These are phyloP conservation scores for Phymanthus crucifer DNA, from an alignment of 92 coral and sea anemone genomes.

Conservation along the genomic window DNA sequence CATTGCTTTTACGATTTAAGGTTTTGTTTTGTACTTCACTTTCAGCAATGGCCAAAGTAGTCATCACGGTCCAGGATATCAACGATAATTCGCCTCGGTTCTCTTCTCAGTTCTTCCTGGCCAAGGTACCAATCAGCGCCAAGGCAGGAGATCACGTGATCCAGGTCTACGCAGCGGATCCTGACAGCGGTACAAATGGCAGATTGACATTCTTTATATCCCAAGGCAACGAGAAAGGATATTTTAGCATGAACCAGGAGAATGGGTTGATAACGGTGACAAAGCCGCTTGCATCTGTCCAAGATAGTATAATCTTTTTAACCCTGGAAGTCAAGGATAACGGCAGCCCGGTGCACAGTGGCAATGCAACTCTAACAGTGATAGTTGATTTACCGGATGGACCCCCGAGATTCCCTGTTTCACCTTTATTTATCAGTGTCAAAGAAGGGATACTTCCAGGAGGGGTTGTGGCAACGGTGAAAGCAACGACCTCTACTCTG, in stretches of 20 bases:
- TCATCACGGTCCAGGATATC: slow-evolving; percentile 69
- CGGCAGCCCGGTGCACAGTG: slow-evolving; percentile 37
- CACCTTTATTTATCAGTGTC: slow-evolving; percentile 44
- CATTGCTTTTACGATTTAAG: too few relatives aligned
- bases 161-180: slow-evolving; percentile 69
- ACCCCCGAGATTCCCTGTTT: slow-evolving; percentile 60
- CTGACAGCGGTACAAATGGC: slow-evolving; percentile 64
- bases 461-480: slow-evolving; percentile 45
- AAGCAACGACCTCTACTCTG: slow-evolving; percentile 60
- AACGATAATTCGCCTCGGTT: slow-evolving; percentile 86
- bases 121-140: slow-evolving; percentile 53
- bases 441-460: slow-evolving; percentile 72
- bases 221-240: slow-evolving; percentile 55
- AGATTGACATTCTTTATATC: slow-evolving; percentile 53
- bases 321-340: slow-evolving; percentile 53
- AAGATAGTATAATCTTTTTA: slow-evolving; percentile 35
- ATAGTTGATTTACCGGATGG: slow-evolving; percentile 47
- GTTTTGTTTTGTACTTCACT: too few relatives aligned
- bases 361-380: slow-evolving; percentile 50
- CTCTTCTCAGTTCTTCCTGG: slow-evolving; percentile 54
- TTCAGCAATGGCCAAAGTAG: slow-evolving; percentile 73
- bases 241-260: slow-evolving; percentile 60
- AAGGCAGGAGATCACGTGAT: slow-evolving; percentile 57
- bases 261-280: slow-evolving; percentile 62
- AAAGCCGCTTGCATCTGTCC: slow-evolving; percentile 46